Evolutionary conservation across 92 coral and sea anemone species (phyloP), one percentile per base, ranked within the genome.

Genomic region (Porites evermanni): DNA sequence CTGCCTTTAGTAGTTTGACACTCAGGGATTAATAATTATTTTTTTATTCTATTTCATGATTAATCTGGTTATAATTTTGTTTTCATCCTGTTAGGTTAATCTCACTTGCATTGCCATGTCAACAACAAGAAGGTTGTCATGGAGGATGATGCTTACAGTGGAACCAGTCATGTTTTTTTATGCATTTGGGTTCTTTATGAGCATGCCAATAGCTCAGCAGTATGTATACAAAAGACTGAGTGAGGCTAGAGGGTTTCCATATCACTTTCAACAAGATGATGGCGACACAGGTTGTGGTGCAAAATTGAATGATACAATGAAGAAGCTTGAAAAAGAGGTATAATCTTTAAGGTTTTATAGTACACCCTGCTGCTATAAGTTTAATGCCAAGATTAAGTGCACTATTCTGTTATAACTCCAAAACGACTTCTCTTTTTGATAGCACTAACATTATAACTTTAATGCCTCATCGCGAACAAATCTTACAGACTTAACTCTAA

Each of bases 151-250:
- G 67, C 75, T 94, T n/a, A 87, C 92, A 8, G 92, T 94, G 47
- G 98, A 94, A 73, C 98, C 98, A 12, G 98, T 94, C 16, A 70
- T 94, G 24, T 86, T 94, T n/a, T 84, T 94, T 69, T 94, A 90
- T 69, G 90, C 98, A 6, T 94, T 81, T 79, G 95, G 93, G 14
- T 87, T 94, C 38, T 89, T 94, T 79, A 92, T 92, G 95, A 88
- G 74, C 59, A 52, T 83, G 4, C 98, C 98, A 14, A 74, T 94
- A 7, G 85, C 80, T 20, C 92, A 88, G 50, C 98, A 94, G 84
- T 89, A 83, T 70, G 73, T 91, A 20, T 92, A 94, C 81, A 68
- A 47, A n/a, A 76, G 95, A 6, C 86, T 85, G 53, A 94, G 98
- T 65, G 91, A 89, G 53, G 91, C 83, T 26, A 88, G 79, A 56